phyloP scores from a whole-genome alignment of 2,888 invertebrate genomes.

The Lomographa bimaculata region DNA sequence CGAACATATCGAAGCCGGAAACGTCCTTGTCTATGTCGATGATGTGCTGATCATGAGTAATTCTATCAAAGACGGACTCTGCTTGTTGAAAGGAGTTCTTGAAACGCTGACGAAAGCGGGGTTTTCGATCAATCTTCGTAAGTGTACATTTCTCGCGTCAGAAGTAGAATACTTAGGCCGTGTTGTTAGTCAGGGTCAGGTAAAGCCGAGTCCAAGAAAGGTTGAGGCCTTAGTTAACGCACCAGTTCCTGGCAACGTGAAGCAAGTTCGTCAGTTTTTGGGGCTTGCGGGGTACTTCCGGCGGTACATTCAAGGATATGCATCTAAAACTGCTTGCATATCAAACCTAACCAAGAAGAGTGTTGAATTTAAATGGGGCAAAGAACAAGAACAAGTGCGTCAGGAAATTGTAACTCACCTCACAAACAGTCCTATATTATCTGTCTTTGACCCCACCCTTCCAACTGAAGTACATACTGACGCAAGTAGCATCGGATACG shows the following conservation, averaged over 20 bases:
- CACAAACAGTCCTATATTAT: constrained; percentile 24
- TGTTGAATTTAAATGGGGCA: constrained; percentile 9
- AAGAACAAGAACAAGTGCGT: constrained; percentile 11
- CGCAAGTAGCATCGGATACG: constrained; percentile 15
- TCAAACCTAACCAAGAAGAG: constrained; percentile 12
- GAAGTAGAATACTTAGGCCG: constrained; percentile 36
- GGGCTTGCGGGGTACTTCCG: too few relatives aligned
- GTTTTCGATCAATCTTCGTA: constrained; percentile 33
- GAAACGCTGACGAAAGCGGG: constrained; percentile 19
- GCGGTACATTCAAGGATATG: constrained; percentile 22
- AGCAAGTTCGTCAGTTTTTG: constrained; percentile 35
- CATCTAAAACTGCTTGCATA: constrained; percentile 15
- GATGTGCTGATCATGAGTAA: constrained; percentile 14
- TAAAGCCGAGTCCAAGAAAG: constrained; percentile 33
- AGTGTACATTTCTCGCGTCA: constrained; percentile 22
- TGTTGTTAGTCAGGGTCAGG: constrained; percentile 31
- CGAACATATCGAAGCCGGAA: constrained; percentile 5
- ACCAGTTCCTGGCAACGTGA: constrained; percentile 28
- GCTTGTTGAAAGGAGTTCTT: neutral
- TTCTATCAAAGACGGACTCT: neutral
- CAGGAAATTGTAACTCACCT: constrained; percentile 11
- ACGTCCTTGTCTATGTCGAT: constrained; percentile 21
- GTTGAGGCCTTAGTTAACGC: constrained; percentile 32
- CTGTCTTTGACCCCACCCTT: constrained; percentile 23
- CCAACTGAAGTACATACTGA: constrained; percentile 25